Evolutionary conservation across 2,113 vertebrate species (phyloP).

Genomic region (Pogona vitticeps): DNA sequence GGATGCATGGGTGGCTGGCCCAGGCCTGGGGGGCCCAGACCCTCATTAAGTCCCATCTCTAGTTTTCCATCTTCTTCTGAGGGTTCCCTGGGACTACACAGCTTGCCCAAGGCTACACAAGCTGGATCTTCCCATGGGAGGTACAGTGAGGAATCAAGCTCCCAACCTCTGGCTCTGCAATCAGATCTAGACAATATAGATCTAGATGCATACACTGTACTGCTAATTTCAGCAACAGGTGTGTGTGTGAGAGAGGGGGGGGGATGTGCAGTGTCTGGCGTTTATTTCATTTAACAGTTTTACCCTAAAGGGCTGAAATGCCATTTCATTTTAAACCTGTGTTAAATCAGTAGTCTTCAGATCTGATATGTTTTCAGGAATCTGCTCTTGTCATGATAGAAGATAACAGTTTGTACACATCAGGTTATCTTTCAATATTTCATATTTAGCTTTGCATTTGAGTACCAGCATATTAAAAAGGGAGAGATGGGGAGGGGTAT

Average conservation of each 20-base stretch:
- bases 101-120: too few relatives aligned
- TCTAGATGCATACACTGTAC: too few relatives aligned
- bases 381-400: background rate
- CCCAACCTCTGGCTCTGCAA: too few relatives aligned
- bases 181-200: too few relatives aligned
- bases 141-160: too few relatives aligned
- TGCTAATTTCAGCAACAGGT: background rate
- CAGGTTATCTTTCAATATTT: constrained; percentile 9
- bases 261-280: background rate
- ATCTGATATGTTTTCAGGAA: constrained; percentile 16
- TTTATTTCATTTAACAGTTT: constrained; percentile 6
- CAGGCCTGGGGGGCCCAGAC: too few relatives aligned
- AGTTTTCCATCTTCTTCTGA: too few relatives aligned
- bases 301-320: constrained; percentile 6
- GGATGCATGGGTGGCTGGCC: too few relatives aligned
- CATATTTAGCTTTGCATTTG: constrained; percentile 46
- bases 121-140: too few relatives aligned
- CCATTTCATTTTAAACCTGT: background rate
- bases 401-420: constrained; percentile 31
- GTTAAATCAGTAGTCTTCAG: constrained; percentile 18
- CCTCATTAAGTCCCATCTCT: too few relatives aligned
- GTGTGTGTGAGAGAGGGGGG: background rate
- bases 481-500: background rate
- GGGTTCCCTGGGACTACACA: too few relatives aligned
- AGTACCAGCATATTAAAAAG: constrained; percentile 24